These are phyloP conservation scores for Abrostola triplasia DNA, from an alignment of 2,888 invertebrate genomes.

Conservation along the genomic window DNA sequence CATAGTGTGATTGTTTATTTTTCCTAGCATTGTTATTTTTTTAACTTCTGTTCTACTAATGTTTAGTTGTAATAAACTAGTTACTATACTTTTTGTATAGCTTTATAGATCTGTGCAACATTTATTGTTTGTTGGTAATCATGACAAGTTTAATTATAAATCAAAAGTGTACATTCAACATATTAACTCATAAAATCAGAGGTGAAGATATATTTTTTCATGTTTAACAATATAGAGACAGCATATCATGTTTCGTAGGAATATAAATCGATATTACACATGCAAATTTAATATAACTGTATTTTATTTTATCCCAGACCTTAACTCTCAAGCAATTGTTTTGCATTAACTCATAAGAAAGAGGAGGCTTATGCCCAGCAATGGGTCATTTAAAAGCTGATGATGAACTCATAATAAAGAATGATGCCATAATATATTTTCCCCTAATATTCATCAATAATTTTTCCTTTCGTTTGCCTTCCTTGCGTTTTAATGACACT, in stretches of 20 bases:
- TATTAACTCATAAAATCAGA: constrained; percentile 53
- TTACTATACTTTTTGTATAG: constrained; percentile 48
- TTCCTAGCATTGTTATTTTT: constrained; percentile 35
- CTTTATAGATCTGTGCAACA: constrained; percentile 75
- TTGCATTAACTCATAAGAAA: not conserved
- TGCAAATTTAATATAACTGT: constrained; percentile 57
- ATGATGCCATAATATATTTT: too few relatives aligned
- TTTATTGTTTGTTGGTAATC: constrained; percentile 65
- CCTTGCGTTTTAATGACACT: too few relatives aligned
- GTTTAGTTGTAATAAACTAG: constrained; percentile 39
- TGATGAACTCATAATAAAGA: too few relatives aligned
- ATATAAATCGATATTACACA: constrained; percentile 75
- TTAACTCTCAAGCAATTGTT: not conserved
- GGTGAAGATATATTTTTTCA: constrained; percentile 75
- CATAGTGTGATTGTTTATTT: constrained; percentile 38
- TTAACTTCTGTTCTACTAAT: constrained; percentile 42
- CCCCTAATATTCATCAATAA: too few relatives aligned
- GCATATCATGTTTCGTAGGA: constrained; percentile 86
- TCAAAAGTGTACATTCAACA: constrained; percentile 33
- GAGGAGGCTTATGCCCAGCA: too few relatives aligned
- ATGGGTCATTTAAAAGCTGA: too few relatives aligned
- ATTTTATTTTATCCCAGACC: constrained; percentile 39
- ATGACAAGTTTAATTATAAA: constrained; percentile 70
- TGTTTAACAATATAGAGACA: constrained; percentile 68
- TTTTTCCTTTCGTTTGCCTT: too few relatives aligned